Base-by-base conservation (phyloP, 2,888 invertebrate genomes). In the Diogma glabrata region DNA sequence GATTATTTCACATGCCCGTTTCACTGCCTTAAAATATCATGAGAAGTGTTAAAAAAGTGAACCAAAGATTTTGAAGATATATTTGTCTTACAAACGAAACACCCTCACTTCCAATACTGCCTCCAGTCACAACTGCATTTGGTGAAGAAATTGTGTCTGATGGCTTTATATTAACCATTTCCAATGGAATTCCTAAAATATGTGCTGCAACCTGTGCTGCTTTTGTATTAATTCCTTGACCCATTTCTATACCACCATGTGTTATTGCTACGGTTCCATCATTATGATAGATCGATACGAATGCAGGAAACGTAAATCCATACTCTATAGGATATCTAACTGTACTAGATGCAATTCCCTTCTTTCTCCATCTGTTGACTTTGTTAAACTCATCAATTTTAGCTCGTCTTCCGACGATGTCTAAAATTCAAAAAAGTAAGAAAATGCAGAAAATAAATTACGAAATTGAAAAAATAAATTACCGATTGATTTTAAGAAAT, bases 171-270 rank as follows among this genome's bases (percentile, higher is more conserved):
- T 70, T 70, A 7, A 91, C 70, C 67, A 76, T 74, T 1, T 79
- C 76, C 47, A 89, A 54, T 2, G 82, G 76, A 55, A 89, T 78
- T 1, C 81, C 82, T 12, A 91, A 67, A 4, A 72, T 73, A 55
- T 83, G 76, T 0, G 86, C 87, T 52, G 79, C 83, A 0, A 87
- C 82, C 74, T 87, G 87, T 9, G 81, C 79, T 2, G 73, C 77
- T 72, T 85, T 85, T 0, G 84, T 85, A 54, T 77, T 80, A 45
- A 87, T 75, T 9, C 90, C 90, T 71, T 91, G 91, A 0, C 91
- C 91, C 61, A 82, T 78, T 72, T 87, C 86, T 23, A 83, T 71
- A 2, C 84, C 86, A 12, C 82, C 82, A 58, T 87, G 86, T 2
- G 77, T 70, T 8, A 90, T 70, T 1, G 79, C 74, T 2, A 91